Conservation (phyloP, 1,140 invertebrate genomes). For the Zaprionus capensis region DNA sequence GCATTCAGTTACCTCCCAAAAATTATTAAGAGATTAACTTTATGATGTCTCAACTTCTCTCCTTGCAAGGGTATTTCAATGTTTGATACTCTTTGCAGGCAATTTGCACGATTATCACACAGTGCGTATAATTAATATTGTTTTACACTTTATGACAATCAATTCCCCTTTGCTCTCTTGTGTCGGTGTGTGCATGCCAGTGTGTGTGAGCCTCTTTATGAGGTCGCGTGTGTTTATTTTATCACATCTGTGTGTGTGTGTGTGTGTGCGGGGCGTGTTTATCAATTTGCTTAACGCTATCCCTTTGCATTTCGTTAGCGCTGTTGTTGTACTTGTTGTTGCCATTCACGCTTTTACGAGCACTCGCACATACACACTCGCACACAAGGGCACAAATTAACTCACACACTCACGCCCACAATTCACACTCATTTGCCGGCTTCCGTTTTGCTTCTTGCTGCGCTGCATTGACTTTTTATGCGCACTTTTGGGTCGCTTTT, state of each 20-base stretch:
- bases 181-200: constrained; percentile 18
- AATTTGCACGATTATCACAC: constrained; percentile 52
- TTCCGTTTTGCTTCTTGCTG: constrained; percentile 35
- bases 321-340: constrained; percentile 17
- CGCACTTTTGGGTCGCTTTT: constrained; percentile 13
- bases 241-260: constrained; percentile 12
- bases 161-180: constrained; percentile 5
- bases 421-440: constrained; percentile 18
- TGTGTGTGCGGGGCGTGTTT: constrained; percentile 43
- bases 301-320: constrained; percentile 37
- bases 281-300: constrained; percentile 60
- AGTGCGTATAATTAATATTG: constrained; percentile 75
- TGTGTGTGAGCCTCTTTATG: constrained; percentile 4
- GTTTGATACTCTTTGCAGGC: not conserved
- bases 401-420: constrained; percentile 23
- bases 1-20: no score
- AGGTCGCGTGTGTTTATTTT: constrained; percentile 9
- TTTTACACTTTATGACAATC: constrained; percentile 43
- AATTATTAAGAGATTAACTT: no score
- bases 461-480: constrained; percentile 36
- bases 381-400: constrained; percentile 6
- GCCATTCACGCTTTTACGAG: constrained; percentile 30
- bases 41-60: not conserved
- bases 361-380: constrained; percentile 34
- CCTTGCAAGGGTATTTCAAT: constrained; percentile 20